Evolutionary conservation across 2,113 vertebrate genomes (phyloP), one percentile per base, ranked within the genome.

Genomic region (Microtus pennsylvanicus): DNA sequence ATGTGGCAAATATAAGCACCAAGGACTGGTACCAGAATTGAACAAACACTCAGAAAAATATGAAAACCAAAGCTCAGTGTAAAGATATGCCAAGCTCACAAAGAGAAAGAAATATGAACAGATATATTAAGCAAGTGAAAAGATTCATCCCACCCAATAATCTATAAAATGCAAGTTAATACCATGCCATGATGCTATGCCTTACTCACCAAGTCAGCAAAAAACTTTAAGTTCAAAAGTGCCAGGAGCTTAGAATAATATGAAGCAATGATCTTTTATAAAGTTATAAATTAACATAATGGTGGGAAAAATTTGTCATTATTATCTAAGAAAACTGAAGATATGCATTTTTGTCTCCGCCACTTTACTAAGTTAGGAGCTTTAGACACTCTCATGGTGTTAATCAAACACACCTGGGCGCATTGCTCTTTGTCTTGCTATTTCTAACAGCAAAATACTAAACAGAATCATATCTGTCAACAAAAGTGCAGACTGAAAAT

Each of bases 111-210:
- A 95, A 76, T 19, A 58, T 5, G 4, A 94, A 61, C 19, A 55
- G 7, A 38, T 96, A n/a, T 72, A n/a, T 85, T 58, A 81, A 92
- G 69, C 89, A 97, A 88, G 90, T 86, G 58, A 92, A 81, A 70
- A 90, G 28, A 88, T 55, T 10, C 22, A 87, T 90, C 33, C 74
- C 63, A 89, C 88, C 58, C 65, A 92, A 9, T 89, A 90, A 95
- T 65, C 42, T 90, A 33, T 9, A 96, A 95, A 93, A 89, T 63
- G 7, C 45, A 89, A 92, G 65, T 90, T 87, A 45, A 93, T 77
- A 85, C 0, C 14, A 28, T 83, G 50, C 38, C 38, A 82, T 47
- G 30, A 24, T 75, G 69, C 52, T 19, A 69, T 91, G 52, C 93
- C 33, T 87, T n/a, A 67, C 17, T 26, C 38, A 94, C 45, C 21